Conservation (phyloP, 2,888 invertebrate species). For the Mythimna loreyi region DNA sequence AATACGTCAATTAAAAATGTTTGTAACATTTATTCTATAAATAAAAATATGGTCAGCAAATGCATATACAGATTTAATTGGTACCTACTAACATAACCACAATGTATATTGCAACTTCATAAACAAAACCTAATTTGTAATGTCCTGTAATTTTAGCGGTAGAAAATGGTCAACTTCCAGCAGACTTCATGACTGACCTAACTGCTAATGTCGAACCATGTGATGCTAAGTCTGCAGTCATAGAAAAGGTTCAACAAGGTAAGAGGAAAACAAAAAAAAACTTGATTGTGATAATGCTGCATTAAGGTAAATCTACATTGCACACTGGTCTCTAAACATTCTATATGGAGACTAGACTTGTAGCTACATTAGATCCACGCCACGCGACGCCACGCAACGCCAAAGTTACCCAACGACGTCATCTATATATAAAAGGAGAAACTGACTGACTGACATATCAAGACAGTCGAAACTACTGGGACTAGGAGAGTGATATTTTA, state of each 20-base stretch:
- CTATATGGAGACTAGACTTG: too few species aligned
- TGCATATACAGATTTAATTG: not conserved
- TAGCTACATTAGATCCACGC: too few species aligned
- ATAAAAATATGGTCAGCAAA: not conserved
- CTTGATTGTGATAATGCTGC: not conserved
- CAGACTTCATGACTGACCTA: constrained; percentile 21
- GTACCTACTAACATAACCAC: not conserved
- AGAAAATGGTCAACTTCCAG: constrained; percentile 21
- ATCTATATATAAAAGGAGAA: too few species aligned
- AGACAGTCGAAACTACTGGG: too few species aligned
- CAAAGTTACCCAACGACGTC: too few species aligned
- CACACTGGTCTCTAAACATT: too few species aligned
- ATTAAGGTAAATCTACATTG: too few species aligned
- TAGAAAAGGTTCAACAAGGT: constrained; percentile 23
- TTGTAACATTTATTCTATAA: not conserved
- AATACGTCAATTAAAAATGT: not conserved
- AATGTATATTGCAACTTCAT: not conserved
- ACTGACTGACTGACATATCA: too few species aligned
- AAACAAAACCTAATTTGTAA: not conserved
- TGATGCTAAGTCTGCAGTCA: constrained; percentile 11
- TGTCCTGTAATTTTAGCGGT: constrained; percentile 20
- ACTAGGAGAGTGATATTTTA: too few species aligned
- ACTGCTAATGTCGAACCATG: constrained; percentile 5
- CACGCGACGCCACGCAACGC: too few species aligned
- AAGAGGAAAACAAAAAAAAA: not conserved